Base-by-base conservation (phyloP, 2,797 vertebrate species). In the Dicrostonyx torquatus region DNA sequence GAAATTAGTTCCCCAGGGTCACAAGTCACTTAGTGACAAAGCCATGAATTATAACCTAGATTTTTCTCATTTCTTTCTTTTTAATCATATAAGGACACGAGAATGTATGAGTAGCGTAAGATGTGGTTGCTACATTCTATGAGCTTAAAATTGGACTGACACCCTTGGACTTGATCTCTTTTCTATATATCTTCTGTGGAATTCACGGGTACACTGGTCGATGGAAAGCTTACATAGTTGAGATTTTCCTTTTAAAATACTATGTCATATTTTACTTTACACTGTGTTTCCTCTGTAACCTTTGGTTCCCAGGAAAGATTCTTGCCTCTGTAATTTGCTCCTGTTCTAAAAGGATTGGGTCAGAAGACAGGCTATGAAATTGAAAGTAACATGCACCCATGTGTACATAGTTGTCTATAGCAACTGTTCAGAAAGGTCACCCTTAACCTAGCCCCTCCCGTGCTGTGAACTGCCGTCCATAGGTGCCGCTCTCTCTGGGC, bases 141-240 rank as follows among this genome's bases (percentile, higher is more conserved):
- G 87, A 91, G 50, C 31, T 94, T 88, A 94, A 90, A 94, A 94
- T 86, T 75, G 48, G 22, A 53, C 26, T 45, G 43, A 91, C 9
- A 70, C 4, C 29, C 5, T 85, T 90, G 24, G 26, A 60, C 10
- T 90, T 78, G 55, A 79, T 83, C 26, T 90, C 20, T 80, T 95
- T 87, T 94, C 9, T 12, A 11, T 58, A 0, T 66, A 8, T 94
- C 84, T 82, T 90, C 37, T 82, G 15, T 94, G 48, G 88, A 86
- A 96, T 77, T 43, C 89, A 72, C 86, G 37, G 40, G 55, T 79
- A 20, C 76, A 50, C 53, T 72, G 12, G 20, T 94, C 18, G 37
- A 6, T 18, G 4, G 24, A 60, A 72, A 72, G 12, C 11, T 87
- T 85, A n/a, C 29, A 62, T 86, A 45, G 50, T 79, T 87, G 34